Evolutionary conservation across 1,140 invertebrate species (phyloP).

Genomic region (Odontomachus brunneus): DNA sequence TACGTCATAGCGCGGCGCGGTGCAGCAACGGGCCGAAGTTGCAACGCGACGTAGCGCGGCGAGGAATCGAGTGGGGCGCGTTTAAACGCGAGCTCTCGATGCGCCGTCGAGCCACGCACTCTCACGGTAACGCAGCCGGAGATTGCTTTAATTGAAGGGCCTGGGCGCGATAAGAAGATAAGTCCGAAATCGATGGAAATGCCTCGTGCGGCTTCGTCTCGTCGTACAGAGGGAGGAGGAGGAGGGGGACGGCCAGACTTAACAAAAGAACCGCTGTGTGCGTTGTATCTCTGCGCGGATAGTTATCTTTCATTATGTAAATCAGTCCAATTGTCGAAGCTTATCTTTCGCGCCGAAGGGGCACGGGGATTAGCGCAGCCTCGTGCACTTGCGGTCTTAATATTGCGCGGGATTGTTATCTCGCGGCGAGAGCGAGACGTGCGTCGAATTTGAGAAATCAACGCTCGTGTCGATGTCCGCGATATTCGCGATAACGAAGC

Average conservation of each 20-base stretch:
- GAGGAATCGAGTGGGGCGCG: slow-evolving; percentile 44
- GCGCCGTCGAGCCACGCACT: slow-evolving; percentile 10
- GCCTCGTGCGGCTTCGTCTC: background rate
- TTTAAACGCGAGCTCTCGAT: slow-evolving; percentile 35
- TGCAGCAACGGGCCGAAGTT: too few species aligned
- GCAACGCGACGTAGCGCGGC: slow-evolving; percentile 59
- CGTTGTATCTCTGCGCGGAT: background rate
- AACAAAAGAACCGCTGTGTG: background rate
- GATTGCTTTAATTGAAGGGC: slow-evolving; percentile 43
- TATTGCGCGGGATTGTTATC: too few species aligned
- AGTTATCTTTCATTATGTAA: slow-evolving; percentile 3
- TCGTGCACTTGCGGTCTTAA: background rate
- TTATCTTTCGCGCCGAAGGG: background rate
- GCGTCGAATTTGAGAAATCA: too few species aligned
- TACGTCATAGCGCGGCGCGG: slow-evolving; percentile 71
- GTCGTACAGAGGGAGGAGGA: background rate
- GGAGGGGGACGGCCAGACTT: background rate
- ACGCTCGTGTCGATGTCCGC: too few species aligned
- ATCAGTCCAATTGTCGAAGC: background rate
- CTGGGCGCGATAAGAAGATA: slow-evolving; percentile 41
- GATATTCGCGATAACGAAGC: too few species aligned
- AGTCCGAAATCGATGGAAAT: slow-evolving; percentile 20
- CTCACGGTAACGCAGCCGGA: slow-evolving; percentile 27
- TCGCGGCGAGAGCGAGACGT: too few species aligned
- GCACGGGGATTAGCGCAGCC: too few species aligned